Evolutionary conservation across 2,113 vertebrate genomes (phyloP), one percentile per base, ranked within the genome.

Genomic region (Dromaius novaehollandiae): DNA sequence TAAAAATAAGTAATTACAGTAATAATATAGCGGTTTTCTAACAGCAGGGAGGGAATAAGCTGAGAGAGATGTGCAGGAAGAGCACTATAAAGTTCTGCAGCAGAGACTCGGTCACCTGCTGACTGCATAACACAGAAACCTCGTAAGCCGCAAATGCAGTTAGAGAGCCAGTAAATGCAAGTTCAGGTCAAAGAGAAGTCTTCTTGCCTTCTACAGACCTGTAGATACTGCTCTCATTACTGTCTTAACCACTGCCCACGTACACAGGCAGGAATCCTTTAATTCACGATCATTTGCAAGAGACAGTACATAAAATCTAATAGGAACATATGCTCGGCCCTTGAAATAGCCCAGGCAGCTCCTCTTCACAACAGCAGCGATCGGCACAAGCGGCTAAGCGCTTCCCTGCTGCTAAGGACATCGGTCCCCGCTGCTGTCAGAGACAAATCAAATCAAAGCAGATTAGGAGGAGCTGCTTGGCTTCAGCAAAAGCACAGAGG

Each of bases 1-100:
- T 55, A 93, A 88, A 96, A 95, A 46, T 86, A 91, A 96, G 44
- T 74, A 86, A 97, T 89, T 88, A 80, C 16, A 83, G 64, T 82
- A 96, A 94, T 85, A 95, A 92, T 77, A 63, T 8, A 91, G 66
- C 80, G 36, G 10, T 1, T 28, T 69, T 48, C 30, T 78, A 92
- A 66, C 84, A 87, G 86, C 89, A 85, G 81, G 58, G n/a, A 94
- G 30, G 58, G 77, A 96, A 74, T 77, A 89, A 70, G 55, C 71
- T 51, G 58, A 91, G 63, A 77, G 3, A 40, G 50, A 92, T 55
- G 6, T 26, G 51, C 64, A 86, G 12, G 24, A 76, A 66, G 36
- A 88, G 34, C 3, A 3, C 66, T 76, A 79, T 48, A 55, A 97
- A 83, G 34, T 94, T 90, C 75, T 89, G 82, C 71, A 66, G 91